phyloP scores from a whole-genome alignment of 2,113 vertebrate species.

The Tylochromis polylepis region DNA sequence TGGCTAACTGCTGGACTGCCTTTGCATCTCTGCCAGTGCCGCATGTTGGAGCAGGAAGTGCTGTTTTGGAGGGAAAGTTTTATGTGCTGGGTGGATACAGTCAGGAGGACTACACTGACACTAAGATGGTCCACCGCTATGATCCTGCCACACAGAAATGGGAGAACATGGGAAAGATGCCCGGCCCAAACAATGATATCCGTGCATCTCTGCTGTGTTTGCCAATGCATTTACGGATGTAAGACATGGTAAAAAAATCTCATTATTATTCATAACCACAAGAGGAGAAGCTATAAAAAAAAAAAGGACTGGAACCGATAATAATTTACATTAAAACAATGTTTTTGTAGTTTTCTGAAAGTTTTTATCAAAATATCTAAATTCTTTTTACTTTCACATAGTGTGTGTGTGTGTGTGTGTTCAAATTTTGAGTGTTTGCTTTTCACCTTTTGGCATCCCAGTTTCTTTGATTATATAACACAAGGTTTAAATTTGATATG shows the following conservation, averaged over 20 bases:
- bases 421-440: background rate
- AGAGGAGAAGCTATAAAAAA: background rate
- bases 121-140: constrained; percentile 60
- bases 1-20: constrained; percentile 51
- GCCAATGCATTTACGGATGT: constrained; percentile 54
- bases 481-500: background rate
- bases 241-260: background rate
- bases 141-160: constrained; percentile 48
- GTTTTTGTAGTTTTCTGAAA: background rate
- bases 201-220: constrained; percentile 56
- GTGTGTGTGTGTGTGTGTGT: background rate
- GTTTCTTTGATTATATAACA: background rate
- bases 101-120: constrained; percentile 63
- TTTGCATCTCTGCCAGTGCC: constrained; percentile 52
- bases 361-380: background rate
- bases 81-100: constrained; percentile 75
- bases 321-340: background rate
- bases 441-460: background rate
- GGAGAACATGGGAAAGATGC: constrained; percentile 71
- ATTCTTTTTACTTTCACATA: background rate
- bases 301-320: background rate
- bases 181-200: constrained; percentile 66
- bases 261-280: background rate
- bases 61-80: constrained; percentile 67
- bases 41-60: constrained; percentile 69